Evolutionary conservation across 2,113 vertebrate genomes (phyloP).

Genomic region (Piprites chloris): DNA sequence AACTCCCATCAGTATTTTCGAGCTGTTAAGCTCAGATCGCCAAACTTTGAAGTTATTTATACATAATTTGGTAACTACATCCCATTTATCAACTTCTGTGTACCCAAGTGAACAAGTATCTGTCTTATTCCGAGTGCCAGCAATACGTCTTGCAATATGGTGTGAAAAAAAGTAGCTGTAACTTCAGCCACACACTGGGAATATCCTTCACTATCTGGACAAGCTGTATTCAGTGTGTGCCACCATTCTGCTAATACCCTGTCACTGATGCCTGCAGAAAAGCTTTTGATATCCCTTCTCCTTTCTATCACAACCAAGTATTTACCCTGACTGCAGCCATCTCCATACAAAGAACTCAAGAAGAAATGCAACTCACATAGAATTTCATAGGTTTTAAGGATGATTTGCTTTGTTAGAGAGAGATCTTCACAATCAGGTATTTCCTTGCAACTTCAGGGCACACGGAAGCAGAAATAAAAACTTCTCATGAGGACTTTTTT

Average conservation of each 20-base stretch:
- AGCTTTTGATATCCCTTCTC: not conserved
- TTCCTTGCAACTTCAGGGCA: not conserved
- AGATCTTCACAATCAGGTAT: not conserved
- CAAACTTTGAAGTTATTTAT: not conserved
- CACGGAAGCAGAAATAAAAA: not conserved
- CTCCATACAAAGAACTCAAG: not conserved
- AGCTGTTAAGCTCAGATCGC: not conserved
- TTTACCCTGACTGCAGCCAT: not conserved
- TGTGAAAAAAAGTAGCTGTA: not conserved
- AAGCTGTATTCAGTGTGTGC: accelerated
- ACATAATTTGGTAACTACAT: not conserved
- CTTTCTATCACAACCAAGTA: not conserved
- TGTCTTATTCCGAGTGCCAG: not conserved
- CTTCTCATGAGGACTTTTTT: not conserved
- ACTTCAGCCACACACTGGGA: not conserved
- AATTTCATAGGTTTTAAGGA: not conserved
- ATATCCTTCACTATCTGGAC: not conserved
- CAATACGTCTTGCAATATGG: not conserved
- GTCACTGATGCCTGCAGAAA: not conserved
- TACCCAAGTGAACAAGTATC: not conserved
- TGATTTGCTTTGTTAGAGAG: not conserved
- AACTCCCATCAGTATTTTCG: accelerated
- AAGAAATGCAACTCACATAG: not conserved
- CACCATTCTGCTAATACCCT: not conserved
- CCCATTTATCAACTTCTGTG: not conserved